Conservation (phyloP, 2,797 vertebrate species). For the Helicolenus hilgendorfi region DNA sequence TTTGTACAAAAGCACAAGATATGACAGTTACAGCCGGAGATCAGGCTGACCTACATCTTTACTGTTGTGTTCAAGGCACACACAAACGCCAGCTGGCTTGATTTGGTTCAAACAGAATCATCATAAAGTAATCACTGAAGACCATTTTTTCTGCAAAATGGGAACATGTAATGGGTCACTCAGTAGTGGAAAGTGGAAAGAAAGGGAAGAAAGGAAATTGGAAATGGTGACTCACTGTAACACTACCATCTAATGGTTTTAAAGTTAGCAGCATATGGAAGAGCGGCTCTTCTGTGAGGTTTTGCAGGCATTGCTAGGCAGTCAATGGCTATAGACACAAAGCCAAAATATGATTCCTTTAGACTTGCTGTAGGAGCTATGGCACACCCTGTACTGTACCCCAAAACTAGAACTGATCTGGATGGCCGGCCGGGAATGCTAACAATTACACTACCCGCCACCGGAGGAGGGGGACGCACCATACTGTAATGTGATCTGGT, state of each 20-base stretch:
- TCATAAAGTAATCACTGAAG: slow-evolving; percentile 50
- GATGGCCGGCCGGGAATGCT: slow-evolving; percentile 42
- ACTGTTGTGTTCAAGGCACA: slow-evolving; percentile 23
- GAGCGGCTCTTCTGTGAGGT: slow-evolving; percentile 24
- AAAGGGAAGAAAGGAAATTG: slow-evolving; percentile 41
- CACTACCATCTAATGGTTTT: slow-evolving; percentile 40
- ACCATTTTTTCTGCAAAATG: slow-evolving; percentile 37
- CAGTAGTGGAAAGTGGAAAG: slow-evolving; percentile 41
- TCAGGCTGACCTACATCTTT: slow-evolving; percentile 44
- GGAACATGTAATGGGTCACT: slow-evolving; percentile 41
- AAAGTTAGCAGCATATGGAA: slow-evolving; percentile 36
- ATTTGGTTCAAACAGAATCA: slow-evolving; percentile 39
- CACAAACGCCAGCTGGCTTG: slow-evolving; percentile 27
- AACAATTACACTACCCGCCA: slow-evolving; percentile 50
- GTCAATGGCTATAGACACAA: background rate
- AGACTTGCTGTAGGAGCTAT: background rate
- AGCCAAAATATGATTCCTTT: background rate
- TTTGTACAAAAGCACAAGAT: slow-evolving; percentile 19
- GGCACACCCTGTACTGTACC: slow-evolving; percentile 6
- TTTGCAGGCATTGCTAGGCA: slow-evolving; percentile 1
- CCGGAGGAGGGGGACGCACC: background rate
- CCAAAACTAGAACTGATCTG: slow-evolving; percentile 25
- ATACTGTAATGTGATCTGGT: slow-evolving; percentile 38
- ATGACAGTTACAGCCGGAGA: slow-evolving; percentile 25
- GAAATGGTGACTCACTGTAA: slow-evolving; percentile 66